These are phyloP conservation scores for Trogon melanurus DNA, from an alignment of 2,113 vertebrate species.

Conservation along the genomic window DNA sequence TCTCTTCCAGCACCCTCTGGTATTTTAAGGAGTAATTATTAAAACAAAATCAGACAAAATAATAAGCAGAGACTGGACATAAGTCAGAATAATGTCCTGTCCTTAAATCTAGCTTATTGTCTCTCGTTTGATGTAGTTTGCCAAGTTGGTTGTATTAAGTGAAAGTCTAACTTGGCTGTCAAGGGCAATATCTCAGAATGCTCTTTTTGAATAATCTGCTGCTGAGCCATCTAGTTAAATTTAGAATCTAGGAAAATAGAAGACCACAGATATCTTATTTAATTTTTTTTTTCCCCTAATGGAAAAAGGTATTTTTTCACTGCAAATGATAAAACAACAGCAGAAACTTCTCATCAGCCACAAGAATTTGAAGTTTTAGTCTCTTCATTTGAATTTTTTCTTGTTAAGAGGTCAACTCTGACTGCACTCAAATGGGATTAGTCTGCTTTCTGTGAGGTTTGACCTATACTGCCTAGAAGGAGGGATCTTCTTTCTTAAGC, in stretches of 20 bases:
- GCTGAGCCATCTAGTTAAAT: slow-evolving; percentile 18
- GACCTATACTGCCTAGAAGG: background rate
- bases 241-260: background rate
- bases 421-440: slow-evolving; percentile 33
- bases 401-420: slow-evolving; percentile 7
- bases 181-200: background rate
- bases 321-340: background rate
- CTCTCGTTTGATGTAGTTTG: background rate
- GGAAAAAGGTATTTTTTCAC: background rate
- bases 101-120: background rate
- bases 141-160: background rate
- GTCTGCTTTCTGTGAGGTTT: background rate
- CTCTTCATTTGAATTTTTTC: background rate
- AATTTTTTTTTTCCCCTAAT: background rate
- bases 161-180: slow-evolving; percentile 1
- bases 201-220: slow-evolving; percentile 6
- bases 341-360: background rate
- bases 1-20: background rate
- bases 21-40: background rate
- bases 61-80: background rate
- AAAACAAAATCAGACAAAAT: background rate
- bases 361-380: background rate
- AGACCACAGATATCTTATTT: background rate
- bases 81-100: background rate
- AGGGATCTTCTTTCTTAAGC: background rate